These are phyloP conservation scores for Antheraea pernyi DNA, from an alignment of 1,140 invertebrate genomes.

Conservation along the genomic window DNA sequence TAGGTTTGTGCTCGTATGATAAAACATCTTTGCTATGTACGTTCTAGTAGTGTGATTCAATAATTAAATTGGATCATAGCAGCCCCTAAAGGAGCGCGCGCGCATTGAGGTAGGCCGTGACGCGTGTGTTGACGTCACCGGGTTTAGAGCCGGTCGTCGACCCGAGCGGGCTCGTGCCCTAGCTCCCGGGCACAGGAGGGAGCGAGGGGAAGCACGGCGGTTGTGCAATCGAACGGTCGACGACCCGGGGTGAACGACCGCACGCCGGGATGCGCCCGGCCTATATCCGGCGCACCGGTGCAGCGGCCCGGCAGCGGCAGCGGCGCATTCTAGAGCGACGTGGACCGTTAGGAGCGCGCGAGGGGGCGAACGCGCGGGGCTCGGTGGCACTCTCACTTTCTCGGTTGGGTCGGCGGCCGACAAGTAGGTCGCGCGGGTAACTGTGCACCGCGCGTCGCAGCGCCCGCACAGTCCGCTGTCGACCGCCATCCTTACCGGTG, in stretches of 20 bases:
- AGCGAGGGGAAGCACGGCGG: conserved; percentile 41
- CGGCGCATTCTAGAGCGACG: conserved; percentile 75
- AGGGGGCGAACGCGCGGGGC: conserved; percentile 39
- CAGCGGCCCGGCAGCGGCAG: conserved; percentile 47
- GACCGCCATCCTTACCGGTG: conserved; percentile 64
- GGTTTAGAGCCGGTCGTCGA: conserved; percentile 62
- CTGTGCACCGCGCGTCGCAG: conserved; percentile 74
- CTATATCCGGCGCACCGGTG: conserved; percentile 76
- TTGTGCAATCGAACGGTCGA: conserved; percentile 74
- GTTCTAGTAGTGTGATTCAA: conserved; percentile 29
- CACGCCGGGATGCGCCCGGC: conserved; percentile 74
- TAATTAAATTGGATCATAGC: conserved; percentile 60
- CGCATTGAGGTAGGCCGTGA: conserved; percentile 77
- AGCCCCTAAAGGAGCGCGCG: conserved; percentile 69
- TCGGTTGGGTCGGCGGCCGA: conserved; percentile 82
- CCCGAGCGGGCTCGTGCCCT: conserved; percentile 55
- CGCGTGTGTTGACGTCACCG: conserved; percentile 64
- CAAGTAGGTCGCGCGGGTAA: conserved; percentile 84
- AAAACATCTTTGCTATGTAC: not conserved
- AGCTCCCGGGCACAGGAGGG: conserved; percentile 55
- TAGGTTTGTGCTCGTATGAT: not conserved
- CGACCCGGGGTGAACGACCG: conserved; percentile 74
- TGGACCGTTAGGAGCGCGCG: conserved; percentile 68
- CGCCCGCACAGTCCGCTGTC: conserved; percentile 70
- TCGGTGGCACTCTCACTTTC: conserved; percentile 81